Evolutionary conservation across 2,113 vertebrate genomes (phyloP), one percentile per base, ranked within the genome.

Genomic region (Passer domesticus): DNA sequence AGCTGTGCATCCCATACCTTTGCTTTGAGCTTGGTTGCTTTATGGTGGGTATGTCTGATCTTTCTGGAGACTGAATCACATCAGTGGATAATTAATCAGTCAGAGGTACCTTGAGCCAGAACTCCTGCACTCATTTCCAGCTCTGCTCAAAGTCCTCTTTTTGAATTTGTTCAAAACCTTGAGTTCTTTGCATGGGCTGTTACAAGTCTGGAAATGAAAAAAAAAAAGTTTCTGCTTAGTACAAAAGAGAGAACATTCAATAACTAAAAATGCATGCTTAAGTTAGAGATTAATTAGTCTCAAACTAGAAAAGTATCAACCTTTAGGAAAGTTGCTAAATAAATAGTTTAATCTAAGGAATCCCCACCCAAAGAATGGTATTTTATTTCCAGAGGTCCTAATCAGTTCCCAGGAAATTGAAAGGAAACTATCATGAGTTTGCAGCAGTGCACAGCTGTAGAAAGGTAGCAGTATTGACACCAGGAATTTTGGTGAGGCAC

Each of bases 391-490:
- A 5, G 11, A 66, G 5, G 5, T 59, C 13, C 19, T 14, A 47
- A 33, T 22, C 15, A 55, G 5, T 12, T 59, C 30, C 22, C 10
- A 47, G 6, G 35, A 76, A 47, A 25, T 3, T 14, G 15, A 58
- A 73, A 47, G 11, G 8, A 10, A 50, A 3, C 5, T 7, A 5
- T 4, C 25, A 47, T 19, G 16, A 25, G 9, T 30, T 30, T 41
- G 2, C 7, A 89, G 30, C 22, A 67, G 11, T 15, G 43, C 2
- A 5, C 25, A 56, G 3, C 20, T 62, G 11, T 15, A 10, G 13
- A 46, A 77, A 72, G 2, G 5, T 15, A 8, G 4, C 5, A 31
- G 2, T 1, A 24, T 0, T 0, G 5, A 10, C 33, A 52, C 15
- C 9, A 31, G 33, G 18, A 50, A 1, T 6, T 76, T 33, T 8